phyloP scores from a whole-genome alignment of 2,888 invertebrate species.

The Agriopis leucophaearia region DNA sequence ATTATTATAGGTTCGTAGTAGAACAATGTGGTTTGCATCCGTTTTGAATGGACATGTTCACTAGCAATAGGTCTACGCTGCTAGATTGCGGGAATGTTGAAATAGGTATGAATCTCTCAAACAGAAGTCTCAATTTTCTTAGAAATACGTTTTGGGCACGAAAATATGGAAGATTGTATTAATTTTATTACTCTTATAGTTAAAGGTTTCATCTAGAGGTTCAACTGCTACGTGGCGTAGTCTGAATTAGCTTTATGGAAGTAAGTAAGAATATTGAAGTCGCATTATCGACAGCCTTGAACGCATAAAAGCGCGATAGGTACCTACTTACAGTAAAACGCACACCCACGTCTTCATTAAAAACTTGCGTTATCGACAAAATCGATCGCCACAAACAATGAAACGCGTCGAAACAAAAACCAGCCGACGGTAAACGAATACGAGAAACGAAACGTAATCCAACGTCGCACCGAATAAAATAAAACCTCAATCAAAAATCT shows the following conservation, averaged over 20 bases:
- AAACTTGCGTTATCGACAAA: constrained; percentile 76
- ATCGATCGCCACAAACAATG: constrained; percentile 84
- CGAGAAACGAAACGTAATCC: constrained; percentile 84
- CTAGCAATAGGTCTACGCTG: background rate
- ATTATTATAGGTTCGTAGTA: too few relatives aligned
- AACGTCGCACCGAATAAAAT: constrained; percentile 81
- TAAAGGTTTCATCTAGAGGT: background rate
- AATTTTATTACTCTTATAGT: background rate
- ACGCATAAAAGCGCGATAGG: constrained; percentile 56
- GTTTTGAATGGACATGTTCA: background rate
- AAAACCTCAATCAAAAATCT: constrained; percentile 85
- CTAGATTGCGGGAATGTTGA: too few relatives aligned
- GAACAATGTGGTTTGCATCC: background rate
- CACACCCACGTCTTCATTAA: constrained; percentile 84
- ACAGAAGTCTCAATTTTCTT: too few relatives aligned
- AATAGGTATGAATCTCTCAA: too few relatives aligned
- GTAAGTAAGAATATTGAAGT: constrained; percentile 11
- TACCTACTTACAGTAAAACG: constrained; percentile 55
- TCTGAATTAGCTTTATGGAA: background rate
- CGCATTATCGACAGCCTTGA: constrained; percentile 46
- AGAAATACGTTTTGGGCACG: too few relatives aligned
- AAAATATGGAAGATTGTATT: background rate
- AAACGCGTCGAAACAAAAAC: constrained; percentile 83
- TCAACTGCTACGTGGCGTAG: background rate
- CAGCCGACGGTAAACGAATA: constrained; percentile 80